Percentiles rank a stretch among this genome's conserved stretches.
Conservation (phyloP, 2,113 vertebrate genomes). For the Brachypteracias leptosomus region DNA sequence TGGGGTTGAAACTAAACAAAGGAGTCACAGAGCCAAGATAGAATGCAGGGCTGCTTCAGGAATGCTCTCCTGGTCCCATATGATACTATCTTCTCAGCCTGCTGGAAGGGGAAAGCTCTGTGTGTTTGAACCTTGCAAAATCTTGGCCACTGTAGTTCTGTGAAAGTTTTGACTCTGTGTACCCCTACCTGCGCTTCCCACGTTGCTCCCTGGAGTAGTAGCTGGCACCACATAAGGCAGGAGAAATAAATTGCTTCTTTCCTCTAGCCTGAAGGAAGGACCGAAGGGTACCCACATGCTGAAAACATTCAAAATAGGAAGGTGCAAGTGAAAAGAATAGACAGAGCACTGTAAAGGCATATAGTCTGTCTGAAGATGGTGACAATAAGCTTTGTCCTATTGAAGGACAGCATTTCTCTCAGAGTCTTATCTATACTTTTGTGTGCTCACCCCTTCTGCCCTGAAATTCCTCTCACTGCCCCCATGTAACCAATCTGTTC, state of each 20-base stretch:
- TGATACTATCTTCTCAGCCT: background rate
- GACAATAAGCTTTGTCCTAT: background rate
- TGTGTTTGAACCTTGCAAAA: background rate
- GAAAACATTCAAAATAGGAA: background rate
- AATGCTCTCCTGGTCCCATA: background rate
- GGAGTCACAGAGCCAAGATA: background rate
- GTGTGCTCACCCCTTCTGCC: background rate
- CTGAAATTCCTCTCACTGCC: background rate
- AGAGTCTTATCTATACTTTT: background rate
- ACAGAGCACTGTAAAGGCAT: background rate
- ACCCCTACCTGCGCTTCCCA: background rate
- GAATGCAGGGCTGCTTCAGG: background rate
- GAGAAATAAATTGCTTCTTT: conserved; percentile 32
- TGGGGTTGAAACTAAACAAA: background rate
- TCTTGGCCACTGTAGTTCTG: background rate
- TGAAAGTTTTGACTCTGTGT: background rate
- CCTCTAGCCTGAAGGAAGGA: background rate
- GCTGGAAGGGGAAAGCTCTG: background rate
- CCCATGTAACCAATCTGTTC: background rate
- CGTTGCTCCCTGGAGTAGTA: background rate
- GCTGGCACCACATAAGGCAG: background rate
- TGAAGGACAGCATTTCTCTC: background rate
- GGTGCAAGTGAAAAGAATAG: background rate
- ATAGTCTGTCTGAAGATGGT: background rate
- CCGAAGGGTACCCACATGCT: background rate